phyloP scores from a whole-genome alignment of 2,888 invertebrate genomes.

The Pseudococcus jackbeardsleyi region DNA sequence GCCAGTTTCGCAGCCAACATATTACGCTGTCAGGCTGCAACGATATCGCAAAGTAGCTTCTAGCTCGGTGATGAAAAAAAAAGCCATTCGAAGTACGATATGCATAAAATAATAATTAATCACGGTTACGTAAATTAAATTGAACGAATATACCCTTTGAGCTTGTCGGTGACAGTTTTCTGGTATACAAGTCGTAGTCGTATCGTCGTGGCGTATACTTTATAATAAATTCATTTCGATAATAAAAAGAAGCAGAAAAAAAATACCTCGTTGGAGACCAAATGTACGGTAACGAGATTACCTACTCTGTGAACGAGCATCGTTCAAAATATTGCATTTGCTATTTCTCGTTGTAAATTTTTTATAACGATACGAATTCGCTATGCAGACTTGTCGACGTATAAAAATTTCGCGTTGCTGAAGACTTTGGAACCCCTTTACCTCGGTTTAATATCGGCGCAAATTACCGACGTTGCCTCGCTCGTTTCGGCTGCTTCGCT shows the following conservation, averaged over 20 bases:
- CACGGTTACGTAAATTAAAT: slow-evolving; percentile 35
- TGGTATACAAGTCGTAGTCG: not conserved
- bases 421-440: not conserved
- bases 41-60: not conserved
- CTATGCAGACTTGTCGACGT: slow-evolving; percentile 23
- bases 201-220: not conserved
- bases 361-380: not conserved
- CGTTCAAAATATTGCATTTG: not conserved
- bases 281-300: slow-evolving; percentile 41
- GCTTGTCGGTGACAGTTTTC: slow-evolving; percentile 33
- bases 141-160: slow-evolving; percentile 37
- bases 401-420: not conserved
- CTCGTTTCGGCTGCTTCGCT: not conserved
- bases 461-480: not conserved
- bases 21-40: not conserved
- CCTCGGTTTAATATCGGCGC: not conserved
- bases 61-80: not conserved
- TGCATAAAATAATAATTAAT: slow-evolving; percentile 44
- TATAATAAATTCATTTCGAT: slow-evolving; percentile 36
- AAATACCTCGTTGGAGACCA: not conserved
- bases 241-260: not conserved
- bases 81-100: slow-evolving; percentile 13
- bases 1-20: not conserved
- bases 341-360: slow-evolving; percentile 16
- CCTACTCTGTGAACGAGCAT: not conserved